Evolutionary conservation across 2,888 invertebrate genomes (phyloP).

Genomic region (Acanthopleura granulata): DNA sequence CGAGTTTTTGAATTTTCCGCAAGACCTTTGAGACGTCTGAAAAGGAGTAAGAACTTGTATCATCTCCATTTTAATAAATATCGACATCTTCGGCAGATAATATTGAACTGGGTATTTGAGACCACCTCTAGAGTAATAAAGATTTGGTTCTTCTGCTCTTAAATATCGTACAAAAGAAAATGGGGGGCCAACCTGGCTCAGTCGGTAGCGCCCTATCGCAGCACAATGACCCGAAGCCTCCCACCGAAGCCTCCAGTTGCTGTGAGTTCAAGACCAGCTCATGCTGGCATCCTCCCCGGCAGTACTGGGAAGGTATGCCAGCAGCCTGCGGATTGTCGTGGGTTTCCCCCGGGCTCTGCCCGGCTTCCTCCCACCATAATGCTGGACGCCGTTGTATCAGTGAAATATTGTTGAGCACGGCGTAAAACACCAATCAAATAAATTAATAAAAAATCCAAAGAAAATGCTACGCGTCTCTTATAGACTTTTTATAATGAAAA

Average conservation of each 20-base stretch:
- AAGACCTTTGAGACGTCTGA: not conserved
- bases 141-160: too few species aligned
- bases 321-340: not conserved
- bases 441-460: not conserved
- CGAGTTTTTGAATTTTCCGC: not conserved
- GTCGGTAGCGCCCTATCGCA: too few species aligned
- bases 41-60: too few species aligned
- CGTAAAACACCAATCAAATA: not conserved
- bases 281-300: not conserved
- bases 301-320: not conserved
- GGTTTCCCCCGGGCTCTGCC: not conserved
- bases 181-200: too few species aligned
- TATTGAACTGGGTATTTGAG: too few species aligned
- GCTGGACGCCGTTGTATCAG: not conserved
- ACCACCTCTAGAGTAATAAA: too few species aligned
- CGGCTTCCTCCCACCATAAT: not conserved
- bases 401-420: not conserved
- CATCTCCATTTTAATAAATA: too few species aligned
- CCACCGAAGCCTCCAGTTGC: too few species aligned
- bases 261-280: not conserved
- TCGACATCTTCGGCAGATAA: too few species aligned
- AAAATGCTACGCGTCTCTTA: not conserved
- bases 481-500: too few species aligned
- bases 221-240: too few species aligned
- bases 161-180: too few species aligned